These are phyloP conservation scores for Sesia apiformis DNA, from an alignment of 2,888 invertebrate genomes.

Conservation along the genomic window DNA sequence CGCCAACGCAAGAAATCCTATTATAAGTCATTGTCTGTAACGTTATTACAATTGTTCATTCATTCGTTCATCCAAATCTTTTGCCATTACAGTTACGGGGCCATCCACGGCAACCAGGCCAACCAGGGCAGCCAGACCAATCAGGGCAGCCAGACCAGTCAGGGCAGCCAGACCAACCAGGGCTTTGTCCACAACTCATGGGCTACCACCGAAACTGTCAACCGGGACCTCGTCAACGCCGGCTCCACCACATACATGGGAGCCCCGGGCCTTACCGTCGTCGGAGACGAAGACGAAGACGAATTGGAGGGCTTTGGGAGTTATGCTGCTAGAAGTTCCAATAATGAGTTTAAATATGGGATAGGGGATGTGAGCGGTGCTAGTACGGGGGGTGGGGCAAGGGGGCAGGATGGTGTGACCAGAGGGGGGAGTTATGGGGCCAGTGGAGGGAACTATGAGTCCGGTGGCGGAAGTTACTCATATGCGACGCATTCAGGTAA, in stretches of 20 bases:
- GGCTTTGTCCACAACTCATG: conserved; percentile 53
- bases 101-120: background rate
- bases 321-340: conserved; percentile 48
- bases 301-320: conserved; percentile 43
- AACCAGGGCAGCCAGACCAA: conserved; percentile 5
- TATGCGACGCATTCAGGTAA: conserved; percentile 54
- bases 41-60: no score
- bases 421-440: conserved; percentile 11
- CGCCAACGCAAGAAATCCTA: no score
- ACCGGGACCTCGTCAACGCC: conserved; percentile 56
- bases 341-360: conserved; percentile 57
- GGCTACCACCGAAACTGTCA: conserved; percentile 66
- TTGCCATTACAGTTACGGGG: background rate
- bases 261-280: conserved; percentile 43
- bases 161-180: conserved; percentile 18
- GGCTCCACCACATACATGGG: conserved; percentile 47
- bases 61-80: no score
- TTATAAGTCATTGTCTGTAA: no score
- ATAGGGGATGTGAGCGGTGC: conserved; percentile 48
- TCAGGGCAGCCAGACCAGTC: conserved; percentile 19
- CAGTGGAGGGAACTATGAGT: conserved; percentile 13
- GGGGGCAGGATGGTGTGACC: conserved; percentile 14
- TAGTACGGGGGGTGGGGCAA: conserved; percentile 13
- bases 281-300: conserved; percentile 56
- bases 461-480: conserved; percentile 35